Conservation (phyloP, 2,888 invertebrate genomes). For the Eueremaeus valkanovi region DNA sequence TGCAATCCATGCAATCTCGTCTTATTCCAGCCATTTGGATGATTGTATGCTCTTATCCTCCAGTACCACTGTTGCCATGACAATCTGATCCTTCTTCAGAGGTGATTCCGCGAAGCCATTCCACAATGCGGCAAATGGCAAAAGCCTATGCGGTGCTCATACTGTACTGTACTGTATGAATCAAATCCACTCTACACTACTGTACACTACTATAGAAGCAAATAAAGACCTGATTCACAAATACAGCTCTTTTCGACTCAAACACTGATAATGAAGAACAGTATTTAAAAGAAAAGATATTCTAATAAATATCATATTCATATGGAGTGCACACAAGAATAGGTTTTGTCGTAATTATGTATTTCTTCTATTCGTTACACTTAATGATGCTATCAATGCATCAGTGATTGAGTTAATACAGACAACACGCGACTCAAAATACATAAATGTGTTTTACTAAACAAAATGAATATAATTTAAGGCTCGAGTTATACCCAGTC, state of each 20-base stretch:
- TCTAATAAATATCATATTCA: background rate
- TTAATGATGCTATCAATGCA: conserved; percentile 33
- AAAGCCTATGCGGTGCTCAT: conserved; percentile 28
- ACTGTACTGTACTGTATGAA: too few relatives aligned
- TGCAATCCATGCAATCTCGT: conserved; percentile 6
- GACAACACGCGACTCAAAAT: conserved; percentile 30
- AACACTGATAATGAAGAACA: background rate
- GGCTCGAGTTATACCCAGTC: background rate
- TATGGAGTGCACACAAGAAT: conserved; percentile 14
- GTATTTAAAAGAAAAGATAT: background rate
- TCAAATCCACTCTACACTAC: too few relatives aligned
- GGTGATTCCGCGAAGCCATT: conserved; percentile 11
- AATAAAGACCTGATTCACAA: conserved; percentile 26
- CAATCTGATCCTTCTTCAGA: background rate
- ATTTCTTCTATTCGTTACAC: conserved; percentile 10
- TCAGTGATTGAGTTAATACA: conserved; percentile 35
- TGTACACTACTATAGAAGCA: background rate
- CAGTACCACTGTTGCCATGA: conserved; percentile 7
- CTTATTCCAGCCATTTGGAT: conserved; percentile 2
- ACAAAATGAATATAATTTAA: conserved; percentile 18
- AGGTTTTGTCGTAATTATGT: conserved; percentile 3
- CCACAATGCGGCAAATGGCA: conserved; percentile 34
- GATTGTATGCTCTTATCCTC: conserved; percentile 14
- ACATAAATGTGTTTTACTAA: conserved; percentile 26
- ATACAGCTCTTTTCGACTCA: background rate